These are phyloP conservation scores for Hozukius guyotensis DNA, from an alignment of 2,797 vertebrate species.

Conservation along the genomic window DNA sequence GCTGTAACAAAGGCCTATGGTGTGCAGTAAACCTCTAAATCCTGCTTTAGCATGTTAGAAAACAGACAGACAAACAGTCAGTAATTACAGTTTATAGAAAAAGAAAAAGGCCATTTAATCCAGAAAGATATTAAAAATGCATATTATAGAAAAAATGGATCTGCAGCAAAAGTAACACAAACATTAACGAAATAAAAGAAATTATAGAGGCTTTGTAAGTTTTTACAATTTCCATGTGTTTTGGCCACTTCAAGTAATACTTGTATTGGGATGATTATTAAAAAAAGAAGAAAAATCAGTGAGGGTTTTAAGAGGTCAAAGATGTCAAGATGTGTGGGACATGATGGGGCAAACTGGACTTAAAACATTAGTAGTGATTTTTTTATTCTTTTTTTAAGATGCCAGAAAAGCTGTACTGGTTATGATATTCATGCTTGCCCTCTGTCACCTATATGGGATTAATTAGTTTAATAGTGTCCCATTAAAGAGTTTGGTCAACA, in stretches of 20 bases:
- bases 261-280: not conserved
- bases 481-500: not conserved
- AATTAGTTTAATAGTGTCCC: not conserved
- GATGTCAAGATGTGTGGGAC: not conserved
- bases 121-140: not conserved
- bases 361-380: not conserved
- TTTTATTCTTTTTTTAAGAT: not conserved
- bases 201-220: not conserved
- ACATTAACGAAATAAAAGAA: rapidly evolving
- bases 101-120: not conserved
- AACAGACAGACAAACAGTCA: too few relatives aligned
- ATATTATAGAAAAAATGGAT: not conserved
- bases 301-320: not conserved
- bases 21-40: not conserved
- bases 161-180: not conserved
- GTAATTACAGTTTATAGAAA: not conserved
- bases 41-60: not conserved
- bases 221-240: not conserved
- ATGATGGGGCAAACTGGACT: not conserved
- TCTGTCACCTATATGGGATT: not conserved
- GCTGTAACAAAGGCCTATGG: not conserved
- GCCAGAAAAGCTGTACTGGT: not conserved
- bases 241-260: not conserved
- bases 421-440: not conserved
- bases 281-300: not conserved